Evolutionary conservation across 1,140 invertebrate genomes (phyloP).

Genomic region (Ptiloglossa arizonensis): DNA sequence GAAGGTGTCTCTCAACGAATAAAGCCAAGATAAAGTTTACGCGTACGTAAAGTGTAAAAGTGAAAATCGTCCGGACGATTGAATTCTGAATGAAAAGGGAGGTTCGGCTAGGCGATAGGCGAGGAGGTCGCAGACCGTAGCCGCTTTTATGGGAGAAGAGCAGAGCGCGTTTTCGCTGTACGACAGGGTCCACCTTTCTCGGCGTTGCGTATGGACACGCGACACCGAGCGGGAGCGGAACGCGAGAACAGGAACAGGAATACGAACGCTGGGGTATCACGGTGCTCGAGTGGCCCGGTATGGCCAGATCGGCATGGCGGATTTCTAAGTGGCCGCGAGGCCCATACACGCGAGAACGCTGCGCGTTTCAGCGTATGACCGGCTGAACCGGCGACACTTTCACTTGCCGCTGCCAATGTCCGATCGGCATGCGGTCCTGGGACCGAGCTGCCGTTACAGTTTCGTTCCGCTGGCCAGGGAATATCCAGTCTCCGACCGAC

Average conservation of each 20-base stretch:
- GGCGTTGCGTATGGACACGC: constrained; percentile 7
- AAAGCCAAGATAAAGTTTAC: too few relatives aligned
- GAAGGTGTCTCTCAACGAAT: too few relatives aligned
- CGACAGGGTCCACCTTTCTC: constrained; percentile 1
- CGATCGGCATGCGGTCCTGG: constrained; percentile 65
- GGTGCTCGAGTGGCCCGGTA: constrained; percentile 16
- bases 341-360: background rate
- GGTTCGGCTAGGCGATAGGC: too few relatives aligned
- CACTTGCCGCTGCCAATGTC: constrained; percentile 70
- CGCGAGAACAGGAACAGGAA: constrained; percentile 59
- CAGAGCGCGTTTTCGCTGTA: background rate
- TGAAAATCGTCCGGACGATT: too few relatives aligned
- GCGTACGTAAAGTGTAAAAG: too few relatives aligned
- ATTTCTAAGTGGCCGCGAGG: constrained; percentile 63
- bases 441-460: constrained; percentile 52
- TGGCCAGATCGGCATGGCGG: constrained; percentile 42
- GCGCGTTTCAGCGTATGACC: constrained; percentile 26
- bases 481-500: constrained; percentile 42
- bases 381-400: constrained; percentile 66
- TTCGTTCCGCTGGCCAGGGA: constrained; percentile 49
- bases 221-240: constrained; percentile 5
- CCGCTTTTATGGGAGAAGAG: background rate
- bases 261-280: background rate
- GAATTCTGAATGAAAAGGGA: too few relatives aligned
- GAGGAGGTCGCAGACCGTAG: background rate